Conservation (phyloP, 2,888 invertebrate genomes). For the Bedellia somnulentella region DNA sequence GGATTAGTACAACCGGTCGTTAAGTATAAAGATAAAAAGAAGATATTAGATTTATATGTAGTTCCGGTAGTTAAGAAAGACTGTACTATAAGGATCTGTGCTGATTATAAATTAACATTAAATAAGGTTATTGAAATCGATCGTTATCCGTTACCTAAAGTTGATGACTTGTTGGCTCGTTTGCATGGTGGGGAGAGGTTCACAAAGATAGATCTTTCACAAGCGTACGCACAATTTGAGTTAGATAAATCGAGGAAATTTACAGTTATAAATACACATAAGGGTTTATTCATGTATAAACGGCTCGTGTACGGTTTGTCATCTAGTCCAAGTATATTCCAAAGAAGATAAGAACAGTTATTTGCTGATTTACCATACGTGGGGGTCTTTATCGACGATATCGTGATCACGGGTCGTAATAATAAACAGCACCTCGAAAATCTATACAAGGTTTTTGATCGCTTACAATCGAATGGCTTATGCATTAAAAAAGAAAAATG, state of each 20-base stretch:
- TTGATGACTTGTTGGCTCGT: constrained; percentile 3
- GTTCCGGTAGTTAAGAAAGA: constrained; percentile 8
- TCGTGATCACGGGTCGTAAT: no score
- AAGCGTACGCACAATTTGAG: constrained; percentile 1
- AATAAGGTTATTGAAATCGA: constrained; percentile 2
- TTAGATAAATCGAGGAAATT: neutral
- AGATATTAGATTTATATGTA: neutral
- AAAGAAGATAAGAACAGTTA: no score
- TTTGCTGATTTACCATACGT: no score
- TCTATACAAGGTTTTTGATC: no score
- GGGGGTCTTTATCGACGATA: no score
- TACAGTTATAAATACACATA: constrained; percentile 5
- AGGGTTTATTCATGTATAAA: no score
- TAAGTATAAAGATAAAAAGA: constrained; percentile 5
- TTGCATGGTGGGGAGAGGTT: constrained; percentile 1
- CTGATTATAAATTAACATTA: constrained; percentile 4
- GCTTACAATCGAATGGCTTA: no score
- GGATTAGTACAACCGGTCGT: constrained; percentile 6
- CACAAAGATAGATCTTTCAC: constrained; percentile 4
- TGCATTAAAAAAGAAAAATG: no score
- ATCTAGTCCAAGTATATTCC: no score
- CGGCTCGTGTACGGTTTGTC: no score
- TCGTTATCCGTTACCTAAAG: constrained; percentile 3
- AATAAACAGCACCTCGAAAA: no score
- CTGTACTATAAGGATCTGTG: constrained; percentile 3